Evolutionary conservation across 2,797 vertebrate genomes (phyloP), one percentile per base, ranked within the genome.

Genomic region (Sciurus vulgaris): DNA sequence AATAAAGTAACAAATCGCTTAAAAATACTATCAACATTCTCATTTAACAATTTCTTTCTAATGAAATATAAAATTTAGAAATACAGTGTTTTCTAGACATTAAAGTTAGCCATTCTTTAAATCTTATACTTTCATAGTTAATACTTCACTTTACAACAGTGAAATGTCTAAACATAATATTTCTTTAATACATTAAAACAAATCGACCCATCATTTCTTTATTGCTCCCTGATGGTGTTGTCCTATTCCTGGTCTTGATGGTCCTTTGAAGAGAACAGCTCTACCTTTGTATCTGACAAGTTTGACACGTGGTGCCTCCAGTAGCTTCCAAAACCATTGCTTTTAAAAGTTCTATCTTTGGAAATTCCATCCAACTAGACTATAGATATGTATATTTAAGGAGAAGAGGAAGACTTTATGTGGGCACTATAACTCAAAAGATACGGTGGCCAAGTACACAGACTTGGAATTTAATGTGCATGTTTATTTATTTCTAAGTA

Each of bases 41-140:
- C 7, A 87, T 14, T 87, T 28, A 72, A 41, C 24, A 70, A 5
- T 69, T 12, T 81, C 61, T 93, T 96, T 78, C 33, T 91, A 54
- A 78, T 49, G 41, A 93, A 93, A 92, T 24, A 30, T 28, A 92
- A 63, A 87, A 59, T 88, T 78, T 81, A 49, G 59, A 93, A 94
- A 74, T 73, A 51, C 3, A 30, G 3, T 90, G 28, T n/a, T 86
- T 54, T 87, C 63, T 73, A 69, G 11, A 30, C 35, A 65, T 81
- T 82, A 61, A 30, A 8, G 77, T 76, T 86, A 85, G n/a, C 14
- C 3, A 49, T 79, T 38, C 18, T 94, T 86, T 67, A 70, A 72
- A 67, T 83, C 67, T 72, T 78, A 41, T 77, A 47, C 6, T 47
- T 30, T 76, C 51, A 3, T 79, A 26, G 33, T 84, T 87, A 67